A percentile compares a stretch with the other conserved stretches of the same genome.
Evolutionary conservation across 2,113 vertebrate genomes (phyloP).

Genomic region (Dasyprocta punctata): DNA sequence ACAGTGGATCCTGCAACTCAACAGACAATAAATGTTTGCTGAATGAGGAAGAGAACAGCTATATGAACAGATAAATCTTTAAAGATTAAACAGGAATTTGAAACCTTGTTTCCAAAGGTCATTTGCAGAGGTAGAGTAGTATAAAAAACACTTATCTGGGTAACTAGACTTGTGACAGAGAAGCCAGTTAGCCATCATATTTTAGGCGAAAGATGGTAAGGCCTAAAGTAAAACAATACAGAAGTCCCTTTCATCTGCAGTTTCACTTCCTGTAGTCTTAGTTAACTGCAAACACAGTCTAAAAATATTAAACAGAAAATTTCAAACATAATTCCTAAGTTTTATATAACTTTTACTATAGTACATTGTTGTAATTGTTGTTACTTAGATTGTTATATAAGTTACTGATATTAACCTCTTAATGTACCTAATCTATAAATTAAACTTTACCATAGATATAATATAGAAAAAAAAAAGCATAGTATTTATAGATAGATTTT

Average conservation of each 20-base stretch:
- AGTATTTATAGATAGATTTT: neutral
- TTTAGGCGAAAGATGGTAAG: neutral
- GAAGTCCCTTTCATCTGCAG: neutral
- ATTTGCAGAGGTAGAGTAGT: neutral
- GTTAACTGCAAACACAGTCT: neutral
- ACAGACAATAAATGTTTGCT: constrained; percentile 24
- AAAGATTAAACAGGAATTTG: constrained; percentile 28
- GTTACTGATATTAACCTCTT: neutral
- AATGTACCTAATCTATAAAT: neutral
- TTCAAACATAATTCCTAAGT: neutral
- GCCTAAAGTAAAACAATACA: neutral
- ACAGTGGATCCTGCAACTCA: constrained; percentile 5
- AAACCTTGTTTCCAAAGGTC: constrained; percentile 40
- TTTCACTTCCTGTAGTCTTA: neutral
- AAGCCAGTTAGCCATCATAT: neutral
- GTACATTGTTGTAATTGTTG: neutral
- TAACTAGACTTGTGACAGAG: neutral
- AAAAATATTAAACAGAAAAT: neutral
- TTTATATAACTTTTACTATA: neutral
- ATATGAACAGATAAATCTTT: neutral
- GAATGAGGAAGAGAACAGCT: neutral
- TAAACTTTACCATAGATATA: neutral
- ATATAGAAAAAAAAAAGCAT: too few species aligned
- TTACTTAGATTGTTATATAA: neutral
- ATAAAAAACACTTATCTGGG: neutral